A percentile compares a stretch with the other conserved stretches of the same genome.
Evolutionary conservation across 1,140 invertebrate species (phyloP).

Genomic region (Whitmania pigra): DNA sequence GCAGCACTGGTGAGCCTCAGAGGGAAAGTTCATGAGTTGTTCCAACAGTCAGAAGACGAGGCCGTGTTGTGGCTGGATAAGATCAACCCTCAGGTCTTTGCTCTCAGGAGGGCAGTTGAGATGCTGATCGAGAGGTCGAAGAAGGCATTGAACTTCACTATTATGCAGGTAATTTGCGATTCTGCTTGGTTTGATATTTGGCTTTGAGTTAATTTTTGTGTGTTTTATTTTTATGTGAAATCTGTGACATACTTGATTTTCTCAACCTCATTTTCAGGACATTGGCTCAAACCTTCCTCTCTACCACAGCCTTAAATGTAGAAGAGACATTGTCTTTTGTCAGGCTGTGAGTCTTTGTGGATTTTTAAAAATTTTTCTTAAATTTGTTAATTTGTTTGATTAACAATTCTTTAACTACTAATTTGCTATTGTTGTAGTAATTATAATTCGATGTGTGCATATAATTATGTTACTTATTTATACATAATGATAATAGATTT

Average conservation of each 20-base stretch:
- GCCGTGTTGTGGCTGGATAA: conserved; percentile 30
- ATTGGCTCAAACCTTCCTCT: conserved; percentile 32
- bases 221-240: not conserved
- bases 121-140: conserved; percentile 46
- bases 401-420: too few species aligned
- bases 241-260: not conserved
- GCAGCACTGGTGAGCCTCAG: conserved; percentile 69
- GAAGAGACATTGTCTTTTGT: conserved; percentile 78
- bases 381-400: too few species aligned
- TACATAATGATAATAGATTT: too few species aligned
- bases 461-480: too few species aligned
- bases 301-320: conserved; percentile 36
- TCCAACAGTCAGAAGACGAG: conserved; percentile 14
- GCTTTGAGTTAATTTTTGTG: too few species aligned
- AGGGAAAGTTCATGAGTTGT: conserved; percentile 34
- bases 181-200: too few species aligned
- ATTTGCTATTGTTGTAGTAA: too few species aligned
- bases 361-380: not conserved
- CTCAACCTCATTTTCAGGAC: conserved; percentile 30
- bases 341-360: conserved; percentile 60
- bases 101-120: conserved; percentile 35
- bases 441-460: too few species aligned
- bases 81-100: conserved; percentile 33
- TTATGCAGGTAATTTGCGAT: conserved; percentile 50
- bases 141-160: conserved; percentile 71